Conservation (phyloP, 2,113 vertebrate genomes). For the Sphyrna mokarran region DNA sequence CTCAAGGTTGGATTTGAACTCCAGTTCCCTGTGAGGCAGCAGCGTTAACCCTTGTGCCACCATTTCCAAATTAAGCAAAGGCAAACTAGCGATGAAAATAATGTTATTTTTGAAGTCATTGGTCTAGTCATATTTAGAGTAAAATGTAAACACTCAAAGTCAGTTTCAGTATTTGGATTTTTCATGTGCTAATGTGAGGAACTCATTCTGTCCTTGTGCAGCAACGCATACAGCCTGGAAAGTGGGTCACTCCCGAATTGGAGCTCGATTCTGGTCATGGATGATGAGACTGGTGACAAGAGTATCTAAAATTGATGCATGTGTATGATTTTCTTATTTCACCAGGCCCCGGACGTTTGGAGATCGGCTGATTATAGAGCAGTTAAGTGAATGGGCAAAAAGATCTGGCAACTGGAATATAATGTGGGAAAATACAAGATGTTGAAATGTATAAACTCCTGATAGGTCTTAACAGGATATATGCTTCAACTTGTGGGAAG, state of each 20-base stretch:
- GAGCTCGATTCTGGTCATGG: not conserved
- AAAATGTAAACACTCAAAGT: not conserved
- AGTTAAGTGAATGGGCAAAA: too few species aligned
- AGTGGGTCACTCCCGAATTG: not conserved
- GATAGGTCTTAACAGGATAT: too few species aligned
- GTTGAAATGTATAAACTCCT: too few species aligned
- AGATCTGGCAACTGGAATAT: too few species aligned
- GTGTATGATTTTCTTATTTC: not conserved
- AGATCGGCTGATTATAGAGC: not conserved
- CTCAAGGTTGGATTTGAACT: too few species aligned
- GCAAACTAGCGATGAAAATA: not conserved
- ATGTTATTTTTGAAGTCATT: not conserved
- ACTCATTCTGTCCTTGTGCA: not conserved
- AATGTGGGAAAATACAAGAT: too few species aligned
- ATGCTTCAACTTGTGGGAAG: too few species aligned
- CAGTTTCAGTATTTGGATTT: not conserved
- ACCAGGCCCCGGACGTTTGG: not conserved
- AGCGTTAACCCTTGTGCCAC: too few species aligned
- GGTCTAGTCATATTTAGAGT: not conserved
- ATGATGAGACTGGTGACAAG: not conserved
- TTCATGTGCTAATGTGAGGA: not conserved
- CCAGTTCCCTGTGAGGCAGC: too few species aligned
- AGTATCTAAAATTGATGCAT: not conserved
- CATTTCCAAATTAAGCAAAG: not conserved
- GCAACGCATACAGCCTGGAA: not conserved